These are phyloP conservation scores for Cygnus buccinator DNA, from an alignment of 2,113 vertebrate species.

Conservation along the genomic window DNA sequence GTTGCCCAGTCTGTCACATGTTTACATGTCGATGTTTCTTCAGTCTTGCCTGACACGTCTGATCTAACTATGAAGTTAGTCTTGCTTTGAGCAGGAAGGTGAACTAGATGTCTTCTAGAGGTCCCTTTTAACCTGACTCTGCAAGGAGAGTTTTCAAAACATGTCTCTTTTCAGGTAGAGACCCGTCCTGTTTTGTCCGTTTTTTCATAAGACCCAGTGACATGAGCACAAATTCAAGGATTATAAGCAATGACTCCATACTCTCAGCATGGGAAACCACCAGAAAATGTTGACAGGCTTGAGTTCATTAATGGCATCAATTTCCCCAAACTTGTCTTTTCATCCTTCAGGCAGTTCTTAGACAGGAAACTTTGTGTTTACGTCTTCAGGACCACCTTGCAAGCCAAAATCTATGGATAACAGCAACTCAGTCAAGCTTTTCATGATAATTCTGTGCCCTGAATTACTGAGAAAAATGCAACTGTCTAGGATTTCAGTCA, in stretches of 20 bases:
- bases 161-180: background rate
- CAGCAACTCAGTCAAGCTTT: background rate
- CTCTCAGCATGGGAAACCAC: background rate
- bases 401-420: background rate
- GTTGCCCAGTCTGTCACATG: background rate
- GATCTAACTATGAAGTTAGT: background rate
- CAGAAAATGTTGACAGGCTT: background rate
- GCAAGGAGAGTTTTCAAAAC: fast-evolving
- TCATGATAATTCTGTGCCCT: background rate
- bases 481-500: background rate
- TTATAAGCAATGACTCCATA: background rate
- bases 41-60: background rate
- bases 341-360: background rate
- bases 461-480: background rate
- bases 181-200: background rate
- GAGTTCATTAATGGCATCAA: background rate
- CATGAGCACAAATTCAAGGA: background rate
- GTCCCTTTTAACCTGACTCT: background rate
- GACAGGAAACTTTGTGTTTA: background rate
- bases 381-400: background rate
- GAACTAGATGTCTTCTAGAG: background rate
- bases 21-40: background rate
- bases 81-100: background rate
- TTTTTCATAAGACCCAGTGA: background rate
- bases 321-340: background rate